phyloP scores from a whole-genome alignment of 2,888 invertebrate species.

The Papilio protenor region DNA sequence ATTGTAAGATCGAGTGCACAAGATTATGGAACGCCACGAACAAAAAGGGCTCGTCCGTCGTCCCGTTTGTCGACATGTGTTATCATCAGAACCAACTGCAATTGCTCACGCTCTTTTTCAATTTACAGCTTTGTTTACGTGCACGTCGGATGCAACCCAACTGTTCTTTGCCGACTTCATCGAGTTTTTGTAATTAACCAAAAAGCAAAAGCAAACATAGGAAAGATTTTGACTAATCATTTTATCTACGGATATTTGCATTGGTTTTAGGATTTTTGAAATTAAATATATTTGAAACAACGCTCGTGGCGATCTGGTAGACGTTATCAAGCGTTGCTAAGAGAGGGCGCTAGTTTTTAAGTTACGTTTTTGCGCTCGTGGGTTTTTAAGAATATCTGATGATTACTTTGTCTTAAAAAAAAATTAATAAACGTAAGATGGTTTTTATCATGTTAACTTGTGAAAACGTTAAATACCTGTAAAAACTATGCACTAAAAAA shows the following conservation, averaged over 20 bases:
- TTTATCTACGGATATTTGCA: no score
- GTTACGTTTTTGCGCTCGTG: neutral
- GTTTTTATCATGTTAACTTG: neutral
- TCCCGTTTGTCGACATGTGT: constrained; percentile 7
- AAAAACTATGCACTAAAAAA: no score
- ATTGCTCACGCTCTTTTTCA: neutral
- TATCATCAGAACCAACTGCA: constrained; percentile 9
- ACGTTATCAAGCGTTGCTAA: neutral
- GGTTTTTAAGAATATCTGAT: neutral
- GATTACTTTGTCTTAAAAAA: neutral
- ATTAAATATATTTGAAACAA: no score
- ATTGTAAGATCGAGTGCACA: neutral
- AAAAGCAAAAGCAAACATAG: neutral
- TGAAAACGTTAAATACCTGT: neutral
- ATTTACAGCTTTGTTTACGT: constrained; percentile 11
- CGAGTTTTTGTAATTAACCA: neutral
- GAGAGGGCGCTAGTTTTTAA: neutral
- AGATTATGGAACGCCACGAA: neutral
- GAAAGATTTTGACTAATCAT: no score
- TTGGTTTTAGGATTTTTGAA: no score
- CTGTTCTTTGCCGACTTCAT: neutral
- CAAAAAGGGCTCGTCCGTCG: neutral
- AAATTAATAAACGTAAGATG: neutral
- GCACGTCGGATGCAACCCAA: neutral
- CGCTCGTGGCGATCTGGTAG: neutral